These are phyloP conservation scores for Hyalella azteca DNA, from an alignment of 2,888 invertebrate species.

Conservation along the genomic window DNA sequence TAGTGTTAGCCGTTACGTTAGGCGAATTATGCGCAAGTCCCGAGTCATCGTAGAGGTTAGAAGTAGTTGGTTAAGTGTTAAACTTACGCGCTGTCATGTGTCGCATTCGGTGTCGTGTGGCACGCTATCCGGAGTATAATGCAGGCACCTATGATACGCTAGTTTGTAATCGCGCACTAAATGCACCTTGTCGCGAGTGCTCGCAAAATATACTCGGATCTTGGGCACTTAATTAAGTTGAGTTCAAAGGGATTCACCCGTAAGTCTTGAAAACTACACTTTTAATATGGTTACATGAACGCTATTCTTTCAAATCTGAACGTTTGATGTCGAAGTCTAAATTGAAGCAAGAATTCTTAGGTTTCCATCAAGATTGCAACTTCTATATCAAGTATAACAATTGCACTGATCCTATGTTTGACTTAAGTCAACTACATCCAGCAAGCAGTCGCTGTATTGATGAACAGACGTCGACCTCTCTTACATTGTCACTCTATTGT, in stretches of 20 bases:
- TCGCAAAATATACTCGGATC: neutral
- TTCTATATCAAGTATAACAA: no score
- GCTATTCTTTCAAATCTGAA: neutral
- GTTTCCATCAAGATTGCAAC: no score
- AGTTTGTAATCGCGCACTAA: neutral
- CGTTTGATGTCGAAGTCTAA: no score
- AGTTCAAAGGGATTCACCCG: neutral
- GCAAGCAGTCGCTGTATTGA: no score
- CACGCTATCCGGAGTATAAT: conserved; percentile 15
- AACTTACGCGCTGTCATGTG: conserved; percentile 23
- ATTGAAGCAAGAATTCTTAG: no score
- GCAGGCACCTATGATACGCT: neutral
- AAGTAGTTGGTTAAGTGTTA: conserved; percentile 24
- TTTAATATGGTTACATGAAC: neutral
- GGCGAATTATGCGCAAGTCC: conserved; percentile 7
- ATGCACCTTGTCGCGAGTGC: neutral
- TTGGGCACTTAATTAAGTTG: neutral
- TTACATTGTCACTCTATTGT: no score
- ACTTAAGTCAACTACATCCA: no score
- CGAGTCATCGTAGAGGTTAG: conserved; percentile 22
- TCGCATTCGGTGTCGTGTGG: conserved; percentile 20
- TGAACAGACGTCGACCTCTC: no score
- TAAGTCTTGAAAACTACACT: neutral
- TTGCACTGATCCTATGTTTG: no score
- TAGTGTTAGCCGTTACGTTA: conserved; percentile 36